Base-by-base conservation (phyloP, 53 echinoderm and acorn worm species). In the Pentamera pediparva region DNA sequence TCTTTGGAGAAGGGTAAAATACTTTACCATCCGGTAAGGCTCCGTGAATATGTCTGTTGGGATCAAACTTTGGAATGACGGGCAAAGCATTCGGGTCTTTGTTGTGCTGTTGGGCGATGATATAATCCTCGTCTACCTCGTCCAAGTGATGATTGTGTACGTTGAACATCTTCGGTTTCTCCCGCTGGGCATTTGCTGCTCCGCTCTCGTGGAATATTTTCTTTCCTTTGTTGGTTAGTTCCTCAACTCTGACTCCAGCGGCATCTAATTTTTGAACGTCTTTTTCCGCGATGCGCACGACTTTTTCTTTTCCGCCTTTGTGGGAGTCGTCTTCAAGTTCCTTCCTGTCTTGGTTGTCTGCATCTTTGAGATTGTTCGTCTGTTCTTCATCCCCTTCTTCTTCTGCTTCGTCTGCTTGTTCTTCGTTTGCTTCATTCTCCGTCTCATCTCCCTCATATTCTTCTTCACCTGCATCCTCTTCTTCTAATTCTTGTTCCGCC, bases 1-100 rank as follows among this genome's bases (percentile, higher is more conserved):
- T 61, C 70, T 91, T 95, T 15, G 96, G 90, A 9, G 60, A 54
- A 0, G 92, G 86, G 3, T 76, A 61, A 18, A 76, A 75, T 38
- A 62, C 51, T 28, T 69, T 62, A n/a, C 50, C 41, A 13, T 70
- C 63, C 1, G 62, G 49, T 12, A 53, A 26, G 8, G 58, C 43
- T 11, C 55, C 75, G 6, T 81, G 57, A 37, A 87, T 74, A 40
- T 87, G 87, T 48, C 52, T 82, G 55, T 87, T 56, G 0, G 87
- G 87, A 39, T 87, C 82, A 39, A 82, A 87, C 39, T 78, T 73
- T n/a, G 87, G 87, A 17, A 87, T 25, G 10, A 78, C 76, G 6
- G 78, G 78, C 28, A 59, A 8, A 3, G 58, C 35, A 10, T 78
- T 12, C 9, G 82, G 78, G 51, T 87, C 30, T 69, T 74, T 61